A percentile compares a stretch with the other conserved stretches of the same genome.
Conservation (phyloP, 2,797 vertebrate genomes). For the Xiphorhynchus erythropygius region DNA sequence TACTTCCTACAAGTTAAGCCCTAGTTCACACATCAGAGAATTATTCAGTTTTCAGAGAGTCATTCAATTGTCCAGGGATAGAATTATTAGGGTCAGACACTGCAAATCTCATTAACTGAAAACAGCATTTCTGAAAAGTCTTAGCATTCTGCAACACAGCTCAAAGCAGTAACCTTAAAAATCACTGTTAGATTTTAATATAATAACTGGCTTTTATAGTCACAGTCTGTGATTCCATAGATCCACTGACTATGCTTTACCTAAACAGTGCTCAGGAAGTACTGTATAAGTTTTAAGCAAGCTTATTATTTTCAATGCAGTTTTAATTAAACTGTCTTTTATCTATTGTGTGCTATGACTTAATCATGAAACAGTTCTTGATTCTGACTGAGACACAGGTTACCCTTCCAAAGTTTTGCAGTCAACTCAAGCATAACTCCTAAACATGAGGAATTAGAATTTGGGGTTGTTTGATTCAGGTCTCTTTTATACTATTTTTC, state of each 20-base stretch:
- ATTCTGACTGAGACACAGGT: not conserved
- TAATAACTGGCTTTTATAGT: not conserved
- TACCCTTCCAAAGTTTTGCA: not conserved
- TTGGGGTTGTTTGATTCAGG: not conserved
- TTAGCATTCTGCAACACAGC: not conserved
- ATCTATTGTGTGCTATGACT: not conserved
- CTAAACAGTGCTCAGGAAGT: not conserved
- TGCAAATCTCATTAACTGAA: not conserved
- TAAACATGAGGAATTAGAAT: not conserved
- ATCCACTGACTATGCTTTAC: not conserved
- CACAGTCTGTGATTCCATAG: not conserved
- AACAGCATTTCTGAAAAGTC: not conserved
- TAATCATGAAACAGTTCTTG: not conserved
- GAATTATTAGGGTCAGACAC: not conserved
- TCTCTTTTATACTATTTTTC: not conserved
- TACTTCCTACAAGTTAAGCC: not conserved
- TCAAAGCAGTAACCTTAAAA: constrained; percentile 1
- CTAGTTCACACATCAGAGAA: not conserved
- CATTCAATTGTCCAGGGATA: not conserved
- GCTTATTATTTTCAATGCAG: not conserved
- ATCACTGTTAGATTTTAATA: not conserved
- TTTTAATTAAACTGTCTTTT: not conserved
- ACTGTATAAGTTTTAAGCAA: not conserved
- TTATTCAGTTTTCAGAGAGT: not conserved
- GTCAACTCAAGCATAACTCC: not conserved